phyloP scores from a whole-genome alignment of 2,797 vertebrate species.

The Scolopax rusticola region DNA sequence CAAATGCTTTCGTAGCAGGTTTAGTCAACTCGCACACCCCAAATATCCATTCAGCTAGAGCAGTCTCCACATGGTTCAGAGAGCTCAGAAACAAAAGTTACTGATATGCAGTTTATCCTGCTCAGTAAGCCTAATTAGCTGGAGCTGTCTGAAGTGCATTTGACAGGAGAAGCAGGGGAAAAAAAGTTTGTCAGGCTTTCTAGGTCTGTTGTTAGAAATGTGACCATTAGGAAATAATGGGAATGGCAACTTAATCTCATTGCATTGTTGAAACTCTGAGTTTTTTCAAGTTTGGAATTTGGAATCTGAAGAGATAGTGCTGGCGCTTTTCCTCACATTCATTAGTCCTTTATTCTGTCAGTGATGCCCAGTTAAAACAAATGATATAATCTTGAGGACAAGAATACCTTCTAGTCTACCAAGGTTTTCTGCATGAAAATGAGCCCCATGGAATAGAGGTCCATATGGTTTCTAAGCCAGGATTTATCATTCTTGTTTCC shows the following conservation, averaged over 20 bases:
- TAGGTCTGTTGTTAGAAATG: constrained; percentile 4
- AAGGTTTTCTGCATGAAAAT: background rate
- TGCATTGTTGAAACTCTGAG: background rate
- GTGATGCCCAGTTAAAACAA: background rate
- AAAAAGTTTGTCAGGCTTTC: background rate
- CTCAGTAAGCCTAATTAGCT: constrained; percentile 10
- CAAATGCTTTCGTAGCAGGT: background rate
- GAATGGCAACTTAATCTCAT: constrained; percentile 1
- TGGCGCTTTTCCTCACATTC: background rate
- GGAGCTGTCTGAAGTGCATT: constrained; percentile 4
- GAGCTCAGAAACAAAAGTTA: constrained; percentile 2
- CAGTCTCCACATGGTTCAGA: background rate
- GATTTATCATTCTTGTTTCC: background rate
- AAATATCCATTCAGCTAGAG: background rate
- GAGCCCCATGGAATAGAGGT: background rate
- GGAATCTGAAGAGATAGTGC: background rate
- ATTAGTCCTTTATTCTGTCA: background rate
- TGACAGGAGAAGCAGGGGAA: background rate
- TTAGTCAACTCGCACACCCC: background rate
- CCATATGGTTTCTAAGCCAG: background rate
- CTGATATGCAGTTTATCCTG: background rate
- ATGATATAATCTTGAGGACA: background rate
- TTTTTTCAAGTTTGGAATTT: background rate
- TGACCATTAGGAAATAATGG: constrained; percentile 14
- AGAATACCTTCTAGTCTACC: background rate